Conservation (phyloP, 2,888 invertebrate genomes). For the Eilema depressum region DNA sequence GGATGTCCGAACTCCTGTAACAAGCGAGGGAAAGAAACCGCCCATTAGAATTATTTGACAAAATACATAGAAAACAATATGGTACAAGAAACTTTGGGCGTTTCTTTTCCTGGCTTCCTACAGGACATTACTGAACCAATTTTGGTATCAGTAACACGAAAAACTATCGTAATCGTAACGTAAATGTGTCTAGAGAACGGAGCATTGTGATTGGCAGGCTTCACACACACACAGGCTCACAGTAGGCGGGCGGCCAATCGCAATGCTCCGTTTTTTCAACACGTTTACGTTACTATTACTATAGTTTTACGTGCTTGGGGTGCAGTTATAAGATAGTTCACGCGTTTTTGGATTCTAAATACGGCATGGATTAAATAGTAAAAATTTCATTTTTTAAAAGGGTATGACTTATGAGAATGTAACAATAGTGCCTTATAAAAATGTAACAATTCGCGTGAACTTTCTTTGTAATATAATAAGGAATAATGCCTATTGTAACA, state of each 20-base stretch:
- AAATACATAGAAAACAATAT: slow-evolving; percentile 28
- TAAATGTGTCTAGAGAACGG: too few relatives aligned
- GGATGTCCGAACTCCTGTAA: slow-evolving; percentile 83
- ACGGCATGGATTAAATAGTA: not conserved
- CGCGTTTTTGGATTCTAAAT: slow-evolving; percentile 13
- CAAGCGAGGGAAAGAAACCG: slow-evolving; percentile 81
- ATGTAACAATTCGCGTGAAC: slow-evolving; percentile 31
- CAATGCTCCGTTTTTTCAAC: too few relatives aligned
- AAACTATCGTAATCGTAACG: too few relatives aligned
- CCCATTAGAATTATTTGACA: slow-evolving; percentile 64
- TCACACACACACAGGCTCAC: too few relatives aligned
- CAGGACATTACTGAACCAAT: slow-evolving; percentile 51
- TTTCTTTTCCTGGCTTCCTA: slow-evolving; percentile 86
- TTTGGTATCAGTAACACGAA: slow-evolving; percentile 27
- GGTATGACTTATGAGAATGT: too few relatives aligned
- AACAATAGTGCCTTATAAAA: not conserved
- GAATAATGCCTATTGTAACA: slow-evolving; percentile 64
- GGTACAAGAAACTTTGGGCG: slow-evolving; percentile 64
- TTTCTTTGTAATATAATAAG: slow-evolving; percentile 30
- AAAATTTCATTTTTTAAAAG: not conserved
- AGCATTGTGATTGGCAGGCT: too few relatives aligned
- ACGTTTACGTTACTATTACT: too few relatives aligned
- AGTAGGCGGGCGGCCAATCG: too few relatives aligned
- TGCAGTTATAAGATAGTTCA: slow-evolving; percentile 53
- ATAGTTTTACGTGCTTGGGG: too few relatives aligned